Conservation (phyloP, 2,113 vertebrate species). For the Dryoscopus gambensis region DNA sequence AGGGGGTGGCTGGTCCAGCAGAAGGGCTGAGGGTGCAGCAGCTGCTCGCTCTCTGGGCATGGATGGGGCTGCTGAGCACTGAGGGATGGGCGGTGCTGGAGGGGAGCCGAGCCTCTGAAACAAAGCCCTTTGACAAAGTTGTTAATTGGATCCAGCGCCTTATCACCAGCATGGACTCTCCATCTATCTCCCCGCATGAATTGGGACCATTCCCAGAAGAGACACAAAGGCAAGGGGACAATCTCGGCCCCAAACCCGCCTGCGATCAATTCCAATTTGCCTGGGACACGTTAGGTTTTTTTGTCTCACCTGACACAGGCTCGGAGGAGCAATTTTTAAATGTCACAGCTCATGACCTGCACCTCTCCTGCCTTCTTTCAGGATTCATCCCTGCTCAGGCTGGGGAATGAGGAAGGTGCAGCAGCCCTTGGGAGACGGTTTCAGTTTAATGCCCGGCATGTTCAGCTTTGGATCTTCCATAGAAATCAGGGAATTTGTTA, state of each 20-base stretch:
- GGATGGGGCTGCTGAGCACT: background rate
- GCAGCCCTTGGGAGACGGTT: slow-evolving; percentile 9
- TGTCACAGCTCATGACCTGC: slow-evolving; percentile 42
- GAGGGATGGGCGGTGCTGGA: background rate
- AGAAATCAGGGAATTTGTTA: slow-evolving; percentile 61
- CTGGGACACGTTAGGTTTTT: background rate
- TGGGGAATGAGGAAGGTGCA: background rate
- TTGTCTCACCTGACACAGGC: slow-evolving; percentile 36
- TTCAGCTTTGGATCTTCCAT: slow-evolving; percentile 46
- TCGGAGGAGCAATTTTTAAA: slow-evolving; percentile 37
- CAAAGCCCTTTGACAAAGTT: slow-evolving; percentile 12
- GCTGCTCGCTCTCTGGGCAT: background rate
- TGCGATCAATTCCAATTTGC: slow-evolving; percentile 54
- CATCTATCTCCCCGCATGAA: background rate
- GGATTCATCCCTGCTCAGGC: background rate
- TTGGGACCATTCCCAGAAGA: background rate
- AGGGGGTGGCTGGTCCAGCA: background rate
- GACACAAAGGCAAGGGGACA: background rate
- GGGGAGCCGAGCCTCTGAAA: background rate
- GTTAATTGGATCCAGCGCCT: slow-evolving; percentile 16
- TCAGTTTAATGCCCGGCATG: slow-evolving; percentile 46
- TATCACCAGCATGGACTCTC: background rate
- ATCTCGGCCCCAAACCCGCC: background rate
- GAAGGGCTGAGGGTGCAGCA: too few relatives aligned
- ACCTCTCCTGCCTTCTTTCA: background rate